These are phyloP conservation scores for Rhagophthalmus giganteus DNA, from an alignment of 2,888 invertebrate genomes.

Conservation along the genomic window DNA sequence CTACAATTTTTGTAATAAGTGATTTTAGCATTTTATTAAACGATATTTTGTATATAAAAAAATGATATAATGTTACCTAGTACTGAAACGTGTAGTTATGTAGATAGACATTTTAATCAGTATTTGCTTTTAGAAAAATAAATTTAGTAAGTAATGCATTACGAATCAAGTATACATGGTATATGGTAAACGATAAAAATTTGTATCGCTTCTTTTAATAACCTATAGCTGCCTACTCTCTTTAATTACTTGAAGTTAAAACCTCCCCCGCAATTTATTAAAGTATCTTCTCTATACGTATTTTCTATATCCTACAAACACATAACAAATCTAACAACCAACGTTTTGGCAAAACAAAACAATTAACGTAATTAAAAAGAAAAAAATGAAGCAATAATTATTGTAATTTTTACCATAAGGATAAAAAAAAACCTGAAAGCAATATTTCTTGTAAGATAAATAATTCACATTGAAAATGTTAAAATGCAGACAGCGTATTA, in stretches of 20 bases:
- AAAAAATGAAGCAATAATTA: slow-evolving; percentile 23
- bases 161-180: no score
- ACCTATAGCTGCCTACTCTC: no score
- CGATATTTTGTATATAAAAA: no score
- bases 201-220: no score
- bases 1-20: no score
- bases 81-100: no score
- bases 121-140: no score
- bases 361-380: slow-evolving; percentile 13
- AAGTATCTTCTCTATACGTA: background rate
- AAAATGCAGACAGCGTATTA: slow-evolving; percentile 36
- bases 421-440: slow-evolving; percentile 16
- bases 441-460: slow-evolving; percentile 25
- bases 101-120: no score
- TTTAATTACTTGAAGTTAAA: background rate
- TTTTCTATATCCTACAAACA: background rate
- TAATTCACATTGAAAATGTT: slow-evolving; percentile 26
- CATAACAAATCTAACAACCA: background rate
- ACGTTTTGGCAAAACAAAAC: background rate
- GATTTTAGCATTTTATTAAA: no score
- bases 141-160: no score
- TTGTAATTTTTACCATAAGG: slow-evolving; percentile 13
- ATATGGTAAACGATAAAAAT: no score
- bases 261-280: background rate
- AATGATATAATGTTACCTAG: no score